Conservation (phyloP, 1,140 invertebrate genomes). For the Drosophila navojoa region DNA sequence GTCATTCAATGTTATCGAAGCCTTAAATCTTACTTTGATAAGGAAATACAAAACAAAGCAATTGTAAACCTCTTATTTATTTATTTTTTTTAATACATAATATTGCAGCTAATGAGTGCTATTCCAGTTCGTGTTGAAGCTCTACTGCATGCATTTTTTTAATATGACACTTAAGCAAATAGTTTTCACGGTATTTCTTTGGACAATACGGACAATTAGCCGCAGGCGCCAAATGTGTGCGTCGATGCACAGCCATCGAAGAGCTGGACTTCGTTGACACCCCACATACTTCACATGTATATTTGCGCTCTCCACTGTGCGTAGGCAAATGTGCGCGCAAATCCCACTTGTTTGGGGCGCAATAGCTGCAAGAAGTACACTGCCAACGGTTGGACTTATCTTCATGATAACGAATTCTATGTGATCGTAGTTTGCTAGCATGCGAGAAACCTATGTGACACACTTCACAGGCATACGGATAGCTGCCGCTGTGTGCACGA, state of each 20-base stretch:
- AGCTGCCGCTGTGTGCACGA: conserved; percentile 16
- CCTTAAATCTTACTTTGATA: neutral
- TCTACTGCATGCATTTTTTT: conserved; percentile 18
- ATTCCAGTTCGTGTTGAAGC: neutral
- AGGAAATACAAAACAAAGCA: neutral
- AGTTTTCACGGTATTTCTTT: conserved; percentile 38
- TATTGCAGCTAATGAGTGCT: too few relatives aligned
- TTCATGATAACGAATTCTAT: conserved; percentile 32
- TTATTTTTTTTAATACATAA: too few relatives aligned
- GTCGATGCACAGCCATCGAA: conserved; percentile 42
- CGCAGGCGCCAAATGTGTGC: conserved; percentile 25
- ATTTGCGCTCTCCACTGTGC: conserved; percentile 41
- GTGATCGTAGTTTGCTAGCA: conserved; percentile 34
- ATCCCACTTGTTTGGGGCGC: conserved; percentile 48
- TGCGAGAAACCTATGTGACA: conserved; percentile 29
- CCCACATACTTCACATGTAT: conserved; percentile 47
- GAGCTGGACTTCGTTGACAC: conserved; percentile 38
- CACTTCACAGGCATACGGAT: conserved; percentile 38
- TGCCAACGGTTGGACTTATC: conserved; percentile 29
- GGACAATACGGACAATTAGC: conserved; percentile 34
- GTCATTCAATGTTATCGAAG: conserved; percentile 2
- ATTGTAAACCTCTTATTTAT: too few relatives aligned
- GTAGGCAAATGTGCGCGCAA: conserved; percentile 25
- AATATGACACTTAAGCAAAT: conserved; percentile 36
- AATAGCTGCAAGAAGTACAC: conserved; percentile 40